Evolutionary conservation across 2,888 invertebrate species (phyloP).

Genomic region (Macrosoma leucophasiata): DNA sequence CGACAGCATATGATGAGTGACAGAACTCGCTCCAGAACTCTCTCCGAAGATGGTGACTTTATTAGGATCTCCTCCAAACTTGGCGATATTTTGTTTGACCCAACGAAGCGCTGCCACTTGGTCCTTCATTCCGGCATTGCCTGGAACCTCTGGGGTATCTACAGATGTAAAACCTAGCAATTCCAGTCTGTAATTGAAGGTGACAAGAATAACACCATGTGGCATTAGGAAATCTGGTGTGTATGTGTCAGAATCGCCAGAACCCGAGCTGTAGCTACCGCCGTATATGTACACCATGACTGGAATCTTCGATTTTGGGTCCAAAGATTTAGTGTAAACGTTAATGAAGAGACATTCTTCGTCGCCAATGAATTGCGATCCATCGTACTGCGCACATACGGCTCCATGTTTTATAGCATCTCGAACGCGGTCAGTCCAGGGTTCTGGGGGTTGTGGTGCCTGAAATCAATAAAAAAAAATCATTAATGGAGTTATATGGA

Average conservation of each 20-base stretch:
- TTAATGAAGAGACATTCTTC: constrained; percentile 35
- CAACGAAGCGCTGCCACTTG: constrained; percentile 38
- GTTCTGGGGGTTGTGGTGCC: constrained; percentile 29
- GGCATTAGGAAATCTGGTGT: constrained; percentile 37
- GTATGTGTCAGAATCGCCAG: constrained; percentile 27
- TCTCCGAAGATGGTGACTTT: constrained; percentile 42
- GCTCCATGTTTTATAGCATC: constrained; percentile 30
- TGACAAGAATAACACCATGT: constrained; percentile 37
- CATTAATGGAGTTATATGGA: too few species aligned
- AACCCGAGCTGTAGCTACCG: constrained; percentile 33
- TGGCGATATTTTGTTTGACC: constrained; percentile 33
- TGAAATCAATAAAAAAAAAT: too few species aligned
- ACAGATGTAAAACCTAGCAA: constrained; percentile 36
- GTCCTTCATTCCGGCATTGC: constrained; percentile 43
- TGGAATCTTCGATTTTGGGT: constrained; percentile 23
- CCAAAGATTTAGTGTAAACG: constrained; percentile 27
- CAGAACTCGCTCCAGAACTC: constrained; percentile 41
- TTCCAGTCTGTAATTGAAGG: constrained; percentile 45
- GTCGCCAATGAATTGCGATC: constrained; percentile 24
- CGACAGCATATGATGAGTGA: constrained; percentile 41
- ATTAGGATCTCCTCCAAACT: constrained; percentile 34
- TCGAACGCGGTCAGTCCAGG: constrained; percentile 30
- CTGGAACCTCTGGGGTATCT: constrained; percentile 36
- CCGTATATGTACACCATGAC: constrained; percentile 42
- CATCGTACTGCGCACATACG: constrained; percentile 29